These are phyloP conservation scores for Aldrovandia affinis DNA, from an alignment of 2,797 vertebrate species.

Conservation along the genomic window DNA sequence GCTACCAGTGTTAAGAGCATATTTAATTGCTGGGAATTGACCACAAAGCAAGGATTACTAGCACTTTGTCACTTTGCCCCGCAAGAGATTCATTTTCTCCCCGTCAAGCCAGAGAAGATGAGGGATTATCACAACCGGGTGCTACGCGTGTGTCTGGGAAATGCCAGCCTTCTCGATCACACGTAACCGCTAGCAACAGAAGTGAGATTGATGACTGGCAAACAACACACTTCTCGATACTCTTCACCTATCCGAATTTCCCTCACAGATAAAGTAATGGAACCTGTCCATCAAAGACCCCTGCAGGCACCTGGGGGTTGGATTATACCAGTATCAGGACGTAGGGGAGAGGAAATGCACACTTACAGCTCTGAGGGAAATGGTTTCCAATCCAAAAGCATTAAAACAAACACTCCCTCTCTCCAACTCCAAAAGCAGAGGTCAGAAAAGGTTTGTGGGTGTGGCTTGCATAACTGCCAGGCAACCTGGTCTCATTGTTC, in stretches of 20 bases:
- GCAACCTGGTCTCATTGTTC: neutral
- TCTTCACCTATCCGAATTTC: conserved; percentile 63
- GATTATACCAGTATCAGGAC: conserved; percentile 2
- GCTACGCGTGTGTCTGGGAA: conserved; percentile 57
- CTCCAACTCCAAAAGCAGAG: conserved; percentile 14
- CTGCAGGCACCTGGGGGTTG: neutral
- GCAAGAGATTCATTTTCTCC: conserved; percentile 60
- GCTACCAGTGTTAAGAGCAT: neutral
- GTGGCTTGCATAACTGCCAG: neutral
- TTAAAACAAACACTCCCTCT: neutral
- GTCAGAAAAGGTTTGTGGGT: neutral
- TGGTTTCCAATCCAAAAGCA: neutral
- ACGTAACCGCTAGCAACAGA: conserved; percentile 51
- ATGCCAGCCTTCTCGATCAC: conserved; percentile 64
- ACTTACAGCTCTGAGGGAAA: neutral
- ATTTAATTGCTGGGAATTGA: conserved; percentile 21
- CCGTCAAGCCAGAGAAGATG: conserved; percentile 63
- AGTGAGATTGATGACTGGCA: conserved; percentile 62
- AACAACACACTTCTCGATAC: conserved; percentile 57
- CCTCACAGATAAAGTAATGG: conserved; percentile 69
- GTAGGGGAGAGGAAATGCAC: neutral
- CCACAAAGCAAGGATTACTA: conserved; percentile 11
- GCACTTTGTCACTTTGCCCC: conserved; percentile 16
- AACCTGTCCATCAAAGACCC: conserved; percentile 66
- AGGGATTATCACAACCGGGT: conserved; percentile 61